phyloP scores from a whole-genome alignment of 2,888 invertebrate genomes.

The Cheilosia vernalis region DNA sequence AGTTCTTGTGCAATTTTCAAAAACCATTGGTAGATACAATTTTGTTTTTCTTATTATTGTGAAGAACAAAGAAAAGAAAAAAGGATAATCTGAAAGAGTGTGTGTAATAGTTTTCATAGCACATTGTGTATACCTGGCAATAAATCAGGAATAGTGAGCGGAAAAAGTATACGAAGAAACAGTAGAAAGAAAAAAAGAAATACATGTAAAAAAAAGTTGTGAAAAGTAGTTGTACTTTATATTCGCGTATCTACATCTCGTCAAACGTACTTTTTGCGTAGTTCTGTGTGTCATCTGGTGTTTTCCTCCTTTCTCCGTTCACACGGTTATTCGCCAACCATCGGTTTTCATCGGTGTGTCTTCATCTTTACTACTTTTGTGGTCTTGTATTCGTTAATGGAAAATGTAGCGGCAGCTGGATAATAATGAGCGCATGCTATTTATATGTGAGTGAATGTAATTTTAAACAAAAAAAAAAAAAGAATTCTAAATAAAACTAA shows the following conservation, averaged over 20 bases:
- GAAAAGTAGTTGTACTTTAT: conserved; percentile 66
- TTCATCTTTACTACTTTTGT: conserved; percentile 68
- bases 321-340: conserved; percentile 57
- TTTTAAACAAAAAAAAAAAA: conserved; percentile 40
- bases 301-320: conserved; percentile 53
- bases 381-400: conserved; percentile 74
- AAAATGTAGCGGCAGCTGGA: conserved; percentile 78
- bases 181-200: neutral
- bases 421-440: conserved; percentile 79
- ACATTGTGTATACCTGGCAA: conserved; percentile 25
- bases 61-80: conserved; percentile 11
- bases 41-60: neutral
- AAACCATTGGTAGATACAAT: conserved; percentile 2
- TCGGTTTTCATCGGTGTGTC: conserved; percentile 53
- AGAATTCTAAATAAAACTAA: conserved; percentile 4
- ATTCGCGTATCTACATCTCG: conserved; percentile 56
- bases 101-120: conserved; percentile 22
- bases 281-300: conserved; percentile 66
- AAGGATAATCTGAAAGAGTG: conserved; percentile 42
- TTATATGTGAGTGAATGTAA: conserved; percentile 77
- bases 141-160: conserved; percentile 55
- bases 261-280: conserved; percentile 51
- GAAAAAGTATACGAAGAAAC: conserved; percentile 29
- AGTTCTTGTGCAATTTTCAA: conserved; percentile 19
- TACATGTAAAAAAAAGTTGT: conserved; percentile 21